Evolutionary conservation across 2,888 invertebrate genomes (phyloP).

Genomic region (Sipha maydis): DNA sequence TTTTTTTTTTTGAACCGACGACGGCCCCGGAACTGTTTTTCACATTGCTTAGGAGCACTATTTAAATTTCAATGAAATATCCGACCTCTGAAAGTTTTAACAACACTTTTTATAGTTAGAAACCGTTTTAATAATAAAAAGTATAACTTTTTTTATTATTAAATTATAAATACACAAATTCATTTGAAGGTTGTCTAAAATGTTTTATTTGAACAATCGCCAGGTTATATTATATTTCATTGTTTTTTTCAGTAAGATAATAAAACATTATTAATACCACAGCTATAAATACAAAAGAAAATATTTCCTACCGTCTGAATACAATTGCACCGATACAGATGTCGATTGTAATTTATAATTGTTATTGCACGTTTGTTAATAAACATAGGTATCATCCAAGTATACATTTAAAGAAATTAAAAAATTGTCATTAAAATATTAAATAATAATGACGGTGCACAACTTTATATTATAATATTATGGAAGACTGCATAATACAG

Average conservation of each 20-base stretch:
- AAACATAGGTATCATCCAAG: background rate
- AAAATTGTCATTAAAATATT: background rate
- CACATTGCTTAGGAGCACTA: too few species aligned
- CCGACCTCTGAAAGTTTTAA: background rate
- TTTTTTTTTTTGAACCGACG: too few species aligned
- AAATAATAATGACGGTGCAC: background rate
- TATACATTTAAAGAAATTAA: background rate
- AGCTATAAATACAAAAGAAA: background rate
- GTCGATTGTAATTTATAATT: background rate
- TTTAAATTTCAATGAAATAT: background rate
- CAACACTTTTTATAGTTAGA: background rate
- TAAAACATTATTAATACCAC: background rate
- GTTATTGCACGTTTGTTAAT: background rate
- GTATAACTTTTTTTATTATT: background rate
- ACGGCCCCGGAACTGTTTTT: too few species aligned
- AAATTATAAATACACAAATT: background rate
- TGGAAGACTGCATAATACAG: background rate
- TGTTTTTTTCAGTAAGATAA: background rate
- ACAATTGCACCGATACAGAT: background rate
- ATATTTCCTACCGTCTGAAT: background rate
- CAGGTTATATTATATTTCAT: constrained; percentile 8
- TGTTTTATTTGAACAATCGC: constrained; percentile 21
- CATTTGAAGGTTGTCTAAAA: constrained; percentile 20
- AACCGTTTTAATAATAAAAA: background rate
- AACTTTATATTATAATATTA: too few species aligned